Base-by-base conservation (phyloP, 2,888 invertebrate species). In the Boloria selene region DNA sequence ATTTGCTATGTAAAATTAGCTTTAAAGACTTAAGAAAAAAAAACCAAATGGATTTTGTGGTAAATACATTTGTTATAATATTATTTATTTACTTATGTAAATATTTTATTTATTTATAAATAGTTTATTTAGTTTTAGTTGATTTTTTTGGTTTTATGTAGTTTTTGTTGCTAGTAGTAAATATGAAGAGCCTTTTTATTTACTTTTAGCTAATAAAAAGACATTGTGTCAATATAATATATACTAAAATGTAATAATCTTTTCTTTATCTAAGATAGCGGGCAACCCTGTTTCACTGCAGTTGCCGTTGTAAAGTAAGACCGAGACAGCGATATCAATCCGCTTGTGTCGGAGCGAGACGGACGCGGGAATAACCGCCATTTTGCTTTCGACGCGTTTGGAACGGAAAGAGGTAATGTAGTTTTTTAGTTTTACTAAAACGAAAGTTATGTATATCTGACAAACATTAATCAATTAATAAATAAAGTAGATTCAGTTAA, bases 391-490 rank as follows among this genome's bases (percentile, higher is more conserved):
- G 62, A 62, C 61, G 70, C 54, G 56, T 58, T 58, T 17, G 26
- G 54, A 67, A 55, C 65, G 70, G 70, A 70, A 59, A 70, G 62
- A 68, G 65, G 67, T 67, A 63, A 61, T 61, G 51, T 61, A 63
- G 65, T 60, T 68, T 70, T 70, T 70, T 70, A 63, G 61, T 70
- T 70, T 70, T 68, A 62, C 52, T 66, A 68, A 66, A 68, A 68
- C 58, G 54, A 64, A 69, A 69, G 69, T 66, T 45, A 54, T 64
- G 69, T 69, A 18, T 54, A 53, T 64, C 58, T 62, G 65, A 38
- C 44, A 51, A 26, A 45, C 31, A 49, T 59, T 49, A 49, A 59
- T 50, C 16, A 49, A 59, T 49, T 50, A 59, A 59, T 59, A 59
- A 50, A 55, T 18, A 17, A 18, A 5, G 3, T 50, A 17, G 10